These are phyloP conservation scores for Fissipunctia ypsillon DNA, from an alignment of 2,888 invertebrate species.

Conservation along the genomic window DNA sequence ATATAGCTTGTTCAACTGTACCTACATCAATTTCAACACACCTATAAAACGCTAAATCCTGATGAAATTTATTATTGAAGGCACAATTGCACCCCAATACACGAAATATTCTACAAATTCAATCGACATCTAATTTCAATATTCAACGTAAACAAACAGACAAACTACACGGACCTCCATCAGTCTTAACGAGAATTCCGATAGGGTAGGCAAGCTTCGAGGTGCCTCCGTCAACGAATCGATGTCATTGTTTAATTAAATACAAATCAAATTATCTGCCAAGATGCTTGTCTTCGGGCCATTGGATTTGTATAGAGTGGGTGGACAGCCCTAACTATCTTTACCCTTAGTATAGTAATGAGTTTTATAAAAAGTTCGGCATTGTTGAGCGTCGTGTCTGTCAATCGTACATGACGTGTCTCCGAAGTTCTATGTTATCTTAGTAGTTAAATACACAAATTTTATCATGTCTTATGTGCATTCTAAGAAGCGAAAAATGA, in stretches of 20 bases:
- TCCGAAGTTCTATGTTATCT: too few species aligned
- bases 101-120: conserved; percentile 25
- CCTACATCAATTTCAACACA: not conserved
- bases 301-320: conserved; percentile 43
- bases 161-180: conserved; percentile 71
- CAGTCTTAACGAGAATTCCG: conserved; percentile 74
- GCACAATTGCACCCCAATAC: not conserved
- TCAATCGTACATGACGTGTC: too few species aligned
- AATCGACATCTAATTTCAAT: conserved; percentile 54
- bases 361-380: too few species aligned
- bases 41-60: not conserved
- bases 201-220: conserved; percentile 55
- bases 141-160: conserved; percentile 56
- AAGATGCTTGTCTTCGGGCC: conserved; percentile 77
- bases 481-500: too few species aligned
- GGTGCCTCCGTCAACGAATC: conserved; percentile 78
- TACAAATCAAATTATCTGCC: conserved; percentile 87
- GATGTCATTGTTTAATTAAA: conserved; percentile 86
- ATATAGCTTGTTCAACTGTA: not conserved
- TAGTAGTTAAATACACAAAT: too few species aligned
- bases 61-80: not conserved
- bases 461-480: too few species aligned
- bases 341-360: too few species aligned
- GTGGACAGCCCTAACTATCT: too few species aligned
- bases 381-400: too few species aligned